Conservation (phyloP, 2,888 invertebrate genomes). For the Ophion obscuratus region DNA sequence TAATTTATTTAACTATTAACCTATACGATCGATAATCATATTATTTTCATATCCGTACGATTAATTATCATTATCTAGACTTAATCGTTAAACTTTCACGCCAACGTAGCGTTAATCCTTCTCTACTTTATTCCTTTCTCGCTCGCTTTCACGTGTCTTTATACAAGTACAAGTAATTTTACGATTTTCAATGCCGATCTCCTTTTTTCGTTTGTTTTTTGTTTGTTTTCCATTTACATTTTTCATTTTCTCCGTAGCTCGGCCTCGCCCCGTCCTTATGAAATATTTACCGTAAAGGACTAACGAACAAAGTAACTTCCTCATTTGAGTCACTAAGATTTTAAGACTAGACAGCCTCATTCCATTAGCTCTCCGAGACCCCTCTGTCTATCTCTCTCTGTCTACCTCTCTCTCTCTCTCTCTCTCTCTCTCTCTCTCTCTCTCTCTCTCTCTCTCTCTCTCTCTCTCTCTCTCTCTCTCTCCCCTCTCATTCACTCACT, state of each 20-base stretch:
- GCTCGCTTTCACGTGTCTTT: slow-evolving; percentile 64
- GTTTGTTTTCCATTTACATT: slow-evolving; percentile 64
- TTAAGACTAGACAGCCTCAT: slow-evolving; percentile 83
- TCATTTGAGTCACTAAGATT: slow-evolving; percentile 78
- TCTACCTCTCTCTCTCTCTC: slow-evolving; percentile 63
- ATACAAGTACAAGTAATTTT: slow-evolving; percentile 70
- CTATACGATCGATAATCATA: slow-evolving; percentile 65
- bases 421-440: slow-evolving; percentile 54
- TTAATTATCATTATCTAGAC: slow-evolving; percentile 73
- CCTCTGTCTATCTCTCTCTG: slow-evolving; percentile 63
- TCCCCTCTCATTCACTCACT: slow-evolving; percentile 45
- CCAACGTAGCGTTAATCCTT: slow-evolving; percentile 64
- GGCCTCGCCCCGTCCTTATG: slow-evolving; percentile 64
- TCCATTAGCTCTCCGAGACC: slow-evolving; percentile 73
- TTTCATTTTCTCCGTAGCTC: slow-evolving; percentile 59
- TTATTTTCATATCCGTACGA: slow-evolving; percentile 78
- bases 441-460: slow-evolving; percentile 52
- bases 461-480: slow-evolving; percentile 57
- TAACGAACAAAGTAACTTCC: slow-evolving; percentile 75
- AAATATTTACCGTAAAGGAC: slow-evolving; percentile 71
- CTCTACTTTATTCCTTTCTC: slow-evolving; percentile 28
- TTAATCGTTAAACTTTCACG: slow-evolving; percentile 64
- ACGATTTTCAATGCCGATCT: slow-evolving; percentile 37
- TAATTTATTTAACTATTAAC: slow-evolving; percentile 66
- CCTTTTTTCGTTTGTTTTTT: slow-evolving; percentile 32